Conservation (phyloP, 1,140 invertebrate species). For the honey bee (Apis mellifera) region Amel_HAv3.1 CM009939.2:3752001-3752500, state of each 20-base stretch:
- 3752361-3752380: background rate
- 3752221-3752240: constrained; percentile 60
- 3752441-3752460: too few relatives aligned
- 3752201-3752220: constrained; percentile 64
- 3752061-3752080: background rate
- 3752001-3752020: constrained; percentile 27
- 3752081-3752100: constrained; percentile 44
- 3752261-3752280: constrained; percentile 8
- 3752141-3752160: constrained; percentile 61
- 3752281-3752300: constrained; percentile 21
- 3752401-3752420: background rate
- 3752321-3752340: background rate
- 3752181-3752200: constrained; percentile 47
- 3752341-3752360: background rate
- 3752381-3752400: background rate
- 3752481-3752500: too few relatives aligned
- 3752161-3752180: constrained; percentile 63
- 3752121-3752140: constrained; percentile 40
- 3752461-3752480: too few relatives aligned
- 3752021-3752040: constrained; percentile 49
- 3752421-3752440: too few relatives aligned
- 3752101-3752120: constrained; percentile 19
- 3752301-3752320: constrained; percentile 20
- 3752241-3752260: constrained; percentile 59
- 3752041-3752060: constrained; percentile 31